Base-by-base conservation (phyloP, 2,797 vertebrate genomes). In the Chelon auratus region DNA sequence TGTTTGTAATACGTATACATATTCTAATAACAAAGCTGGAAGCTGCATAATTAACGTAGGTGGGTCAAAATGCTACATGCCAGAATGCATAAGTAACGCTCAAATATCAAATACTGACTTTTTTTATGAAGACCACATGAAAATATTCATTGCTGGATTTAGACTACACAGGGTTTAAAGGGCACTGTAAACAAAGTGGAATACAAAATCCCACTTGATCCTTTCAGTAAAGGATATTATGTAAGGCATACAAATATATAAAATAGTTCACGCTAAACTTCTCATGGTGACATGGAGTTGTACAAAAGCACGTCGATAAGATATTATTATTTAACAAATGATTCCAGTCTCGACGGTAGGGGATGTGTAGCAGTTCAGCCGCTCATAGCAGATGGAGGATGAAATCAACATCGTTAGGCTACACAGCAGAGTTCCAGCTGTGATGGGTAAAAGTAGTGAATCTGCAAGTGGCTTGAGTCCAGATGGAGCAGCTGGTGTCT, bases 401-500 rank as follows among this genome's bases (percentile, higher is more conserved):
- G 14, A 80, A 80, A 86, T 74, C 62, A 70, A 72, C 79, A 80
- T 68, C 0, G 48, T 83, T 36, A 45, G 66, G 55, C 43, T 55
- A 63, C 54, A 24, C 1, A n/a, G 61, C 83, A 63, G 53, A 77
- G 47, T n/a, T 85, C 81, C 89, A 89, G 88, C 83, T 91, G 84
- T 88, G 68, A 66, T 0, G 33, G 56, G 76, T 50, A 59, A 74
- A 75, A 80, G 75, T 57, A 55, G 72, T 51, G 12, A 51, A 89
- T 89, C 75, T 79, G 83, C 69, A 79, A 54, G 84, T 89, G 88
- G 85, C 87, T 79, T 0, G 4, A 68, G 68, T 90, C 87, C 91
- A 92, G 86, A 86, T 87, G 78, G 81, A 84, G 65, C 90, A 91
- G 85, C 80, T 90, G 87, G 82, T 84, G 87, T 89, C 85, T 89